phyloP scores from a whole-genome alignment of 1,140 invertebrate species.

The Formica selysi region DNA sequence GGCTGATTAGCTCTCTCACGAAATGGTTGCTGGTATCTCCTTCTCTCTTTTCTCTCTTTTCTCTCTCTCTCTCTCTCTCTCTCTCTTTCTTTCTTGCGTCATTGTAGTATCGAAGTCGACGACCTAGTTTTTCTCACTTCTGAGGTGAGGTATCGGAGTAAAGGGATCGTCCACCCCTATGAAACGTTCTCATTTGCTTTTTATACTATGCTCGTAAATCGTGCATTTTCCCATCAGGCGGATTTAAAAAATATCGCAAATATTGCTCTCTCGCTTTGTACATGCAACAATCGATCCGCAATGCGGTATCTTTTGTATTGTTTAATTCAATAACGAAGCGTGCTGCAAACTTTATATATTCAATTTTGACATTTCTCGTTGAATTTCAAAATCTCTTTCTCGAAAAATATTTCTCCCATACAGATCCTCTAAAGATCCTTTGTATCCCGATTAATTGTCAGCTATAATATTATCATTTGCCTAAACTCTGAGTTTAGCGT shows the following conservation, averaged over 20 bases:
- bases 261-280: not conserved
- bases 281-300: not conserved
- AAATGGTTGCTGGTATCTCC: not conserved
- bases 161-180: constrained; percentile 44
- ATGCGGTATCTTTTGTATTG: not conserved
- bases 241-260: not conserved
- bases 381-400: too few relatives aligned
- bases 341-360: not conserved
- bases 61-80: constrained; percentile 8
- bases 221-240: not conserved
- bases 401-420: not conserved
- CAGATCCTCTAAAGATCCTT: not conserved
- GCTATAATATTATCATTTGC: not conserved
- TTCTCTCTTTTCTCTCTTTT: not conserved
- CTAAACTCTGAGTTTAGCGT: not conserved
- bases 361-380: constrained; percentile 12
- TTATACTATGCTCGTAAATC: not conserved
- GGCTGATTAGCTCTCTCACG: constrained; percentile 67
- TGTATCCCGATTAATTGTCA: not conserved
- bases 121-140: constrained; percentile 55
- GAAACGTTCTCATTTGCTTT: not conserved
- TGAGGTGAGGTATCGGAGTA: not conserved
- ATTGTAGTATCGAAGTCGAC: constrained; percentile 47
- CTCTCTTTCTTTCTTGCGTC: constrained; percentile 35
- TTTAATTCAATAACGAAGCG: not conserved